Base-by-base conservation (phyloP, 1,140 invertebrate species). In the Phthorimaea operculella region DNA sequence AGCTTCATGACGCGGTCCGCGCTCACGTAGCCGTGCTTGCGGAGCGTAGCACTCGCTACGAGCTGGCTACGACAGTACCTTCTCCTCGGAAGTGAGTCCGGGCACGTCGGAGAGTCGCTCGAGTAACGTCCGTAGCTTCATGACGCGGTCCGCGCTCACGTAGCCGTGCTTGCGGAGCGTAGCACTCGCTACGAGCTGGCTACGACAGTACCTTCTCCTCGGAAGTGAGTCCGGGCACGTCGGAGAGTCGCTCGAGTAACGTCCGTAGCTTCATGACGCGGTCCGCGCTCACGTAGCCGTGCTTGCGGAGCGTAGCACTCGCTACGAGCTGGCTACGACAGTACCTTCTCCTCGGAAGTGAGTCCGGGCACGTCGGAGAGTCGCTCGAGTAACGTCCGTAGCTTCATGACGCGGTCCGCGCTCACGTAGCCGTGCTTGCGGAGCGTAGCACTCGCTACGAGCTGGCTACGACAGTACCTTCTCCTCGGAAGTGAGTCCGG, bases 1-100 rank as follows among this genome's bases (percentile, higher is more conserved):
- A 99, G 87, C 80, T 96, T 95, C 95, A 99, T 96, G n/a, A 99
- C 95, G 64, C 95, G 90, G 86, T 98, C 94, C 9, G 96, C 96
- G 66, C 94, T 88, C 14, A 98, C 97, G 87, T 93, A 99, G 55
- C 94, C 87, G 79, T 96, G 92, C 69, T 91, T 92, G 61, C 97
- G 86, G n/a, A n/a, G n/a, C n/a, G n/a, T n/a, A n/a, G n/a, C n/a
- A n/a, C n/a, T n/a, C n/a, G n/a, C n/a, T n/a, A n/a, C n/a, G n/a
- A n/a, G n/a, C n/a, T n/a, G n/a, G n/a, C n/a, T n/a, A n/a, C n/a
- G n/a, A n/a, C n/a, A n/a, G 6, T 52, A 93, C 92, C 92, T 93
- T 97, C 76, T 97, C 96, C 89, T 97, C 95, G 62, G 90, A 92
- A 14, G 95, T 96, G 62, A 97, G 89, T 0, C 96, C 97, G 52